Conservation (phyloP, 2,888 invertebrate genomes). For the Erebia ligea region DNA sequence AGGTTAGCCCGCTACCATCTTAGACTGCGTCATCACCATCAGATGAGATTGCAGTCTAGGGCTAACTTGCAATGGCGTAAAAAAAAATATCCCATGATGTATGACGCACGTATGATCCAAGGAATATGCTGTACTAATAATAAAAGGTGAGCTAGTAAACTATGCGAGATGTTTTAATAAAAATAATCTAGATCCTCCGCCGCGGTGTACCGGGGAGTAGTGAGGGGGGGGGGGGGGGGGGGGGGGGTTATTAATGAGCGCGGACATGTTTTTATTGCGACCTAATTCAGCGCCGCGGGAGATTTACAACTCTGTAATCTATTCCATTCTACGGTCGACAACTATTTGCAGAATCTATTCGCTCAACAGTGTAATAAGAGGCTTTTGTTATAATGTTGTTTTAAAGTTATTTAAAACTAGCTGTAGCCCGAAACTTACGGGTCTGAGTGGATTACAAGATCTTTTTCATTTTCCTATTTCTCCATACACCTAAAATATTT, state of each 20-base stretch:
- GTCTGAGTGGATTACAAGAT: no score
- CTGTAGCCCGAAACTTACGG: no score
- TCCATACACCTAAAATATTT: no score
- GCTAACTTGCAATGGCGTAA: no score
- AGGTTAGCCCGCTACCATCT: no score
- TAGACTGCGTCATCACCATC: no score
- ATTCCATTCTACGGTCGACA: background rate
- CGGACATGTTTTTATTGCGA: slow-evolving; percentile 49
- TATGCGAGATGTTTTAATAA: background rate
- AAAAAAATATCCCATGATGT: no score
- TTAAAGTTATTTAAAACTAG: background rate
- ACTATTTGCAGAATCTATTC: background rate
- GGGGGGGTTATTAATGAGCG: slow-evolving; percentile 15
- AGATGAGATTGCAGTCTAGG: no score
- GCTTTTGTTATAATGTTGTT: background rate
- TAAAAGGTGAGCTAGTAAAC: no score
- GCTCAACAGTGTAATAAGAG: background rate
- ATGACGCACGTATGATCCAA: no score
- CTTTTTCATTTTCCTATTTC: no score
- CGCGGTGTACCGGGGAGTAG: background rate
- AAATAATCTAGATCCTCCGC: background rate
- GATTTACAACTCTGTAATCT: slow-evolving; percentile 5
- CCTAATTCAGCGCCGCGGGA: slow-evolving; percentile 41
- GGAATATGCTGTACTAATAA: no score
- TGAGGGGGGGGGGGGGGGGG: background rate